Base-by-base conservation (phyloP, 2,888 invertebrate species). In the Netelia fuscicornis region DNA sequence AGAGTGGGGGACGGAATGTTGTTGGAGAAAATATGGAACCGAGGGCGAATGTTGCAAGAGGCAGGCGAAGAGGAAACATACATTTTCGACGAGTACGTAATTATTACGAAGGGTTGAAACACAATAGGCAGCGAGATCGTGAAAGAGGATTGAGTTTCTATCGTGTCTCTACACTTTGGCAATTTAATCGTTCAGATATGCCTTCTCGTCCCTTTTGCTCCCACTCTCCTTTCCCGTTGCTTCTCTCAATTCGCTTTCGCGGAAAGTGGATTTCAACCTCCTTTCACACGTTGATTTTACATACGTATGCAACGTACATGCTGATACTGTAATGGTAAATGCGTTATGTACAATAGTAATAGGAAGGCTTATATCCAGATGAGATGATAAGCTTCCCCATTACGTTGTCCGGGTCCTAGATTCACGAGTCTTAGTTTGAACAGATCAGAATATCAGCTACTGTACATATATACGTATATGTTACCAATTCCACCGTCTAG, bases 341-440 rank as follows among this genome's bases (percentile, higher is more conserved):
- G 83, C 76, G 80, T 79, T 83, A 72, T 85, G 79, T 85, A 80
- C 79, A 82, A 71, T 74, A 68, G 85, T 85, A 85, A 85, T 85
- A 56, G 85, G 72, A 80, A 83, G 37, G 83, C 85, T 85, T 85
- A 83, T 72, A 81, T 81, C 67, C 68, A 64, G 81, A 81, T 81
- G 72, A 67, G 48, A 84, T 68, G 84, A 84, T 84, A 84, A 84
- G 84, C 84, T 84, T 84, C 74, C 74, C 84, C 62, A 84, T 84
- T 84, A 81, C 67, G 71, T 74, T 68, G 76, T 68, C 20, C 81
- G 72, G n/a, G 37, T 58, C 72, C 67, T 64, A 68, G 65, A 74
- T 74, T 77, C 84, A 37, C 76, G 84, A 81, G 77, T 81, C 84
- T 84, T 84, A 64, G 84, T 84, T 84, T 84, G 77, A 84, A 84